These are phyloP conservation scores for Micrasema minimum DNA, from an alignment of 1,140 invertebrate species.

Conservation along the genomic window DNA sequence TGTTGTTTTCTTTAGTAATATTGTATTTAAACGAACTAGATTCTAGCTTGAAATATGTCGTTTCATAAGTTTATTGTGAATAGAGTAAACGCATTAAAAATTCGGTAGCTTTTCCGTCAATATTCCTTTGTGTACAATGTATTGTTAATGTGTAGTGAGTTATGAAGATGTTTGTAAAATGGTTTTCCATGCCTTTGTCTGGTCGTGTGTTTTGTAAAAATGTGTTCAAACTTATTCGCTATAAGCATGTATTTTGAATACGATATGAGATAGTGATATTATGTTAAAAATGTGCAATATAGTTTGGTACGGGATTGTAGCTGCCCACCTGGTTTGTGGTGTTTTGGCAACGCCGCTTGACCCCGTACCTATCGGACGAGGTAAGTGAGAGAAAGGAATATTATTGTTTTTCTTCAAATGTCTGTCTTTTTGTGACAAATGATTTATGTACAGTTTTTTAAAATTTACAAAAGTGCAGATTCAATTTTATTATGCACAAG, in stretches of 20 bases:
- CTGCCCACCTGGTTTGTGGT: constrained; percentile 36
- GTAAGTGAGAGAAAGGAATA: constrained; percentile 44
- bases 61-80: constrained; percentile 32
- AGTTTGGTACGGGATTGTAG: constrained; percentile 41
- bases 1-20: constrained; percentile 37
- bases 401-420: constrained; percentile 13
- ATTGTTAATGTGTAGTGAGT: constrained; percentile 34
- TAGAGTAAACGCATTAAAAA: constrained; percentile 36
- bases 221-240: constrained; percentile 42
- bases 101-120: constrained; percentile 38
- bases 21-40: constrained; percentile 3
- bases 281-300: constrained; percentile 46
- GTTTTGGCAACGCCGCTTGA: constrained; percentile 48
- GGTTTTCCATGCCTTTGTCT: constrained; percentile 35
- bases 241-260: constrained; percentile 33
- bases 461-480: not conserved
- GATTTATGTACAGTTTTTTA: too few relatives aligned
- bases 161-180: constrained; percentile 41
- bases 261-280: constrained; percentile 39
- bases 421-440: constrained; percentile 15
- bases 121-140: constrained; percentile 41
- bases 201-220: constrained; percentile 39
- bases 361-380: constrained; percentile 48
- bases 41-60: constrained; percentile 33
- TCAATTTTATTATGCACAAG: not conserved